Base-by-base conservation (phyloP, 2,888 invertebrate genomes). In the Drosophila emarginata region DNA sequence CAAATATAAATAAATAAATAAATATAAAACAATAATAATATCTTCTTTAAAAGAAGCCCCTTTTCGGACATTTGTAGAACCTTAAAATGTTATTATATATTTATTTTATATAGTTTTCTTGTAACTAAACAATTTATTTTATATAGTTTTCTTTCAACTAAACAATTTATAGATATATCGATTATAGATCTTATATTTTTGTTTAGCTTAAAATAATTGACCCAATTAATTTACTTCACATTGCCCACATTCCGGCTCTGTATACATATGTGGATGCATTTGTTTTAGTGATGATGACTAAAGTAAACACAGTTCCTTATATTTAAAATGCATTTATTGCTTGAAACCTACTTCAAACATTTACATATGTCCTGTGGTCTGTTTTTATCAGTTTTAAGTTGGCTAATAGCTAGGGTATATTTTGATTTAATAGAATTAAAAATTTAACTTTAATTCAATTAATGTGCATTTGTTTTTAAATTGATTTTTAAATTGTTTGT, bases 391-490 rank as follows among this genome's bases (percentile, higher is more conserved):
- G 18, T 36, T 39, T 54, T 14, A 57, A 57, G 23, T 23, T 50
- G 61, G 66, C 52, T 65, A 62, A 66, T 64, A 61, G 45, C 12
- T 45, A 45, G 4, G 18, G 40, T 45, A 4, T 32, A 32, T 32
- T 45, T 45, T 11, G 18, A 64, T 66, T 40, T 77, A 67, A 54
- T 64, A 64, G 26, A 37, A 61, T 72, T 72, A 37, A 56, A 72
- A 76, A 28, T 21, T 61, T 50, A 23, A 61, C 69, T 72, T 83
- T 72, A 76, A 78, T 83, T 76, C 72, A 80, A 87, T 87, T 83
- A 71, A 72, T 70, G 65, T 78, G 64, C 60, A 63, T 74, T 59
- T 67, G 68, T 67, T 84, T 78, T 76, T 62, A 74, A 80, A 75
- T 72, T 80, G 61, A 59, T 70, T 72, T 69, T 63, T 18, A 75